A percentile compares a stretch with the other conserved stretches of the same genome.
phyloP scores from a whole-genome alignment of 1,140 invertebrate genomes.

The Nilaparvata lugens region DNA sequence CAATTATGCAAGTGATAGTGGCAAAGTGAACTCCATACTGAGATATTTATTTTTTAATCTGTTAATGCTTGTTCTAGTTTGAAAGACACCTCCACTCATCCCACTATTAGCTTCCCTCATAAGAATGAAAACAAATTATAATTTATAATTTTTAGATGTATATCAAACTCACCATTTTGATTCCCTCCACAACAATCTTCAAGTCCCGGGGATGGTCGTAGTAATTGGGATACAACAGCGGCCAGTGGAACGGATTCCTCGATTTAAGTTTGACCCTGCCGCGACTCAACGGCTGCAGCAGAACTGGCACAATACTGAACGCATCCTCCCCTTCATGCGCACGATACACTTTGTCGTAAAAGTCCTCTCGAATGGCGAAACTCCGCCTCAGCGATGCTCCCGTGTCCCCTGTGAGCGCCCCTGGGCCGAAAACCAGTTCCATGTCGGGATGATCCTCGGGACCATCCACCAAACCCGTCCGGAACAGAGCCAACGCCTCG shows the following conservation, averaged over 20 bases:
- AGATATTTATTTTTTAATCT: too few relatives aligned
- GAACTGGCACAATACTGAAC: constrained; percentile 38
- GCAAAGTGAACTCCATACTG: too few relatives aligned
- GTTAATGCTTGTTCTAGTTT: too few relatives aligned
- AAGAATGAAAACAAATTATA: too few relatives aligned
- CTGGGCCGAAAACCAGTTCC: constrained; percentile 66
- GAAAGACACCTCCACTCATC: too few relatives aligned
- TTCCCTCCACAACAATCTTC: constrained; percentile 40
- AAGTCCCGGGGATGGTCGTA: constrained; percentile 29
- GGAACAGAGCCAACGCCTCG: constrained; percentile 35
- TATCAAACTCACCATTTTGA: constrained; percentile 38
- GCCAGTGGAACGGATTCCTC: constrained; percentile 47
- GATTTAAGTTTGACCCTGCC: constrained; percentile 40
- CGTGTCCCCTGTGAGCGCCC: constrained; percentile 59
- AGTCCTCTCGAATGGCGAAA: constrained; percentile 28
- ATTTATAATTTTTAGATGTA: too few relatives aligned
- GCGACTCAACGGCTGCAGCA: constrained; percentile 40
- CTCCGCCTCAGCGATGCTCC: constrained; percentile 50
- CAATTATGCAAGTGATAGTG: too few relatives aligned
- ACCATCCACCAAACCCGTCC: constrained; percentile 40
- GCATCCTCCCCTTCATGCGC: constrained; percentile 30
- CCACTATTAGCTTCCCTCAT: not conserved
- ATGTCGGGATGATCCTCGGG: constrained; percentile 49
- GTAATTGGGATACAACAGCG: constrained; percentile 51
- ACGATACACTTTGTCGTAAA: constrained; percentile 24